Evolutionary conservation across 2,888 invertebrate species (phyloP).

Genomic region (Hirtodrosophila confusa): DNA sequence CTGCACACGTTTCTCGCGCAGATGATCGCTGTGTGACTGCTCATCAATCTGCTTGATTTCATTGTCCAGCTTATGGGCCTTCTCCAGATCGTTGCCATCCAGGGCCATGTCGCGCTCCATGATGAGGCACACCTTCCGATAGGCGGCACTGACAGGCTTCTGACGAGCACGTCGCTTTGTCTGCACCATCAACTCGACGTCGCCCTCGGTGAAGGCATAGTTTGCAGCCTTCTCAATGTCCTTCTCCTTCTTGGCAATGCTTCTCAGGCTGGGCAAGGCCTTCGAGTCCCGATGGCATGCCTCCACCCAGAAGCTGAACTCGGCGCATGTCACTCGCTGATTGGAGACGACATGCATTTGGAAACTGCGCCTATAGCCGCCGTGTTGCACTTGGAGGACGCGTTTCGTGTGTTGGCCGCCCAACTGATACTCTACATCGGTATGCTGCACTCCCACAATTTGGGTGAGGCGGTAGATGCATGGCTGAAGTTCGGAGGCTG

Average conservation of each 20-base stretch:
- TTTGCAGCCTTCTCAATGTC: conserved; percentile 28
- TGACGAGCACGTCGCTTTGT: conserved; percentile 13
- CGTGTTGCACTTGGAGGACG: conserved; percentile 21
- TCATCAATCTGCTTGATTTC: conserved; percentile 42
- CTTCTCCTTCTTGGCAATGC: conserved; percentile 25
- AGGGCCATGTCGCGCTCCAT: conserved; percentile 45
- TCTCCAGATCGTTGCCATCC: conserved; percentile 24
- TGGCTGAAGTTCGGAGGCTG: neutral
- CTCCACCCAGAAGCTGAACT: conserved; percentile 30
- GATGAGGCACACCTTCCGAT: conserved; percentile 40
- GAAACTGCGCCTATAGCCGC: neutral
- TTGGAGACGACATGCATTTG: conserved; percentile 43
- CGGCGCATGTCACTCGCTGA: conserved; percentile 12
- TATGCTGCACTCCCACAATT: conserved; percentile 20
- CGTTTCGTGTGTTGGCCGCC: conserved; percentile 21
- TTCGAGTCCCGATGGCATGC: conserved; percentile 10
- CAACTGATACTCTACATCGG: conserved; percentile 21
- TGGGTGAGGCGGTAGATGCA: conserved; percentile 20
- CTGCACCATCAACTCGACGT: conserved; percentile 40
- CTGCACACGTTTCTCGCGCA: conserved; percentile 13
- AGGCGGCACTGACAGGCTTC: conserved; percentile 27
- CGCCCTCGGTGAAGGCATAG: conserved; percentile 39
- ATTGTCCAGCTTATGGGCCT: conserved; percentile 26
- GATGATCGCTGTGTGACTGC: neutral
- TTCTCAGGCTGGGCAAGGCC: conserved; percentile 15